phyloP scores from a whole-genome alignment of 2,797 vertebrate species.

The Nyctibius grandis region DNA sequence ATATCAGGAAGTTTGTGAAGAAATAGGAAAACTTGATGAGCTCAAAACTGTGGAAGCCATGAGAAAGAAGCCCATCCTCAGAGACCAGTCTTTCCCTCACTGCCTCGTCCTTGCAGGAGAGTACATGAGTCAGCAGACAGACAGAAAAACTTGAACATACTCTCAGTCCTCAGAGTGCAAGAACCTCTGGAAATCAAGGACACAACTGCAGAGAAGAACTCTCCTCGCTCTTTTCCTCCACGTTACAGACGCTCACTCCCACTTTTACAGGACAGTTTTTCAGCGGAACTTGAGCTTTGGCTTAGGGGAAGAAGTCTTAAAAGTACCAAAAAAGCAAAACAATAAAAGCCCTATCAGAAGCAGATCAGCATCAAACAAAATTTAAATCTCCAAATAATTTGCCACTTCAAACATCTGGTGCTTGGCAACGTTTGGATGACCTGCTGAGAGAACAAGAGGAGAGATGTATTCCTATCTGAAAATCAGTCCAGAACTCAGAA shows the following conservation, averaged over 20 bases:
- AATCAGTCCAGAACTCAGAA: constrained; percentile 4
- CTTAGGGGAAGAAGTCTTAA: background rate
- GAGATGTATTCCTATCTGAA: background rate
- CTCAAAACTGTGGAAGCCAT: background rate
- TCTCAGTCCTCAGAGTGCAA: constrained; percentile 23
- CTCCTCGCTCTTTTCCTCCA: background rate
- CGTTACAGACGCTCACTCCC: background rate
- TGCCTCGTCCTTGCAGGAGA: constrained; percentile 36
- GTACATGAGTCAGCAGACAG: constrained; percentile 43
- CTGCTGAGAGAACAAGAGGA: background rate
- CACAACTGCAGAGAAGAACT: constrained; percentile 17
- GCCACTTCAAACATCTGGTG: constrained; percentile 44
- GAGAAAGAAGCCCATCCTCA: background rate
- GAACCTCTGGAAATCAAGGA: constrained; percentile 52
- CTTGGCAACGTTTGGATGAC: constrained; percentile 12
- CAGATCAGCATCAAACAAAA: background rate
- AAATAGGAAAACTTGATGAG: background rate
- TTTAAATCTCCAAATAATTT: constrained; percentile 15
- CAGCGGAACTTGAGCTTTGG: background rate
- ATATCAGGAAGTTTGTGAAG: background rate
- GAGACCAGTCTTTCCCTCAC: background rate
- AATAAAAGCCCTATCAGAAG: background rate
- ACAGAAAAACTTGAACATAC: constrained; percentile 46
- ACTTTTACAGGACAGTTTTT: background rate
- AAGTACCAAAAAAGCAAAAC: background rate